These are phyloP conservation scores for Craseonycteris thonglongyai DNA, from an alignment of 2,113 vertebrate species.

Conservation along the genomic window DNA sequence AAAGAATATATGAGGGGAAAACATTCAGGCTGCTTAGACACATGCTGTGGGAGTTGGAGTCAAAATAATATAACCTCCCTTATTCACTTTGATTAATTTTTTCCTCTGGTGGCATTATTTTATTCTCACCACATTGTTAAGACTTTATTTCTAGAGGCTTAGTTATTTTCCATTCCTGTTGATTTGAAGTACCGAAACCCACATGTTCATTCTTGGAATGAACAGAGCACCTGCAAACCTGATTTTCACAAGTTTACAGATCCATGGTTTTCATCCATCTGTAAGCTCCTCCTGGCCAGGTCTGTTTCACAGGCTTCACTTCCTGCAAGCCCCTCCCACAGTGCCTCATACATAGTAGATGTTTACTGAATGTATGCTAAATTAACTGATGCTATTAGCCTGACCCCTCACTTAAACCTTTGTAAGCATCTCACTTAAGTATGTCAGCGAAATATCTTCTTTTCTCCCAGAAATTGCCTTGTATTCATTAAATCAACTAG, in stretches of 20 bases:
- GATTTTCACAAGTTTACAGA: neutral
- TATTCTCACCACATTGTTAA: conserved; percentile 27
- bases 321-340: neutral
- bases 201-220: neutral
- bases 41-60: conserved; percentile 12
- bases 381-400: neutral
- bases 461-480: neutral
- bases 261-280: neutral
- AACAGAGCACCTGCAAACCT: neutral
- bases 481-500: neutral
- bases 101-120: conserved; percentile 34
- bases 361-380: neutral
- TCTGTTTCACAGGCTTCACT: neutral
- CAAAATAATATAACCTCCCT: neutral
- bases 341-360: neutral
- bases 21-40: neutral
- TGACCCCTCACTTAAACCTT: neutral
- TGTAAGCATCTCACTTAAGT: neutral
- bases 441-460: neutral
- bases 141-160: neutral
- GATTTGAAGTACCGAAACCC: neutral
- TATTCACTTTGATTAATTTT: conserved; percentile 49
- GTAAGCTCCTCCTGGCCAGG: neutral
- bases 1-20: conserved; percentile 9
- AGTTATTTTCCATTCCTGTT: neutral